Base-by-base conservation (phyloP, 2,113 vertebrate genomes). In the Cinclus mexicanus region DNA sequence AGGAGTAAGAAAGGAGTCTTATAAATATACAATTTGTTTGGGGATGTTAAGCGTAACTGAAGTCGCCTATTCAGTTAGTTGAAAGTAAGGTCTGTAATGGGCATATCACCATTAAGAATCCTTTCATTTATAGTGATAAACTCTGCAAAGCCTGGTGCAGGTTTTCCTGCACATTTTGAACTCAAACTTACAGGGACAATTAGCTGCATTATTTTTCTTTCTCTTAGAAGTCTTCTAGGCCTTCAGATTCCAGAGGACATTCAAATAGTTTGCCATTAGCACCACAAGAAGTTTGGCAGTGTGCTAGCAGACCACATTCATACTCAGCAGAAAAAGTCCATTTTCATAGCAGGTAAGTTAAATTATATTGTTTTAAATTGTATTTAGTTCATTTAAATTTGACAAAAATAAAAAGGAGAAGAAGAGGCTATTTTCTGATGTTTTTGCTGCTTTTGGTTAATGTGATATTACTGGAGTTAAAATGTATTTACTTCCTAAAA, bases 271-370 rank as follows among this genome's bases (percentile, higher is more conserved):
- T 96, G 41, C 86, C 63, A 56, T 69, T 79, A 94, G 95, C 77
- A 60, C 97, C 97, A 35, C 97, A 96, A 79, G 97, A 98, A 93
- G 97, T 97, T 88, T 98, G 98, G 98, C 82, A 91, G 28, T 88
- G 77, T 84, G 78, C 94, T 98, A 89, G 97, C 60, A 94, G 88
- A 91, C 76, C 96, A 92, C 84, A 95, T 74, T 47, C 61, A 49
- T 82, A 85, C 72, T 98, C 95, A 47, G 83, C 85, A 53, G 95
- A 97, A 97, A 95, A 91, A 56, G 78, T 53, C 24, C 44, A 83
- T 14, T 91, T 78, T 92, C 95, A 33, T 44, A 92, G 39, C 93
- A 98, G 98, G 98, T 99, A 98, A 97, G 83, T 85, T 60, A 78
- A 84, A 68, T 26, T 25, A 59, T 24, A 12, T 64, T 57, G 56